A percentile compares a stretch with the other conserved stretches of the same genome.
Conservation (phyloP, 1,140 invertebrate species). For the Drosophila setifemur region DNA sequence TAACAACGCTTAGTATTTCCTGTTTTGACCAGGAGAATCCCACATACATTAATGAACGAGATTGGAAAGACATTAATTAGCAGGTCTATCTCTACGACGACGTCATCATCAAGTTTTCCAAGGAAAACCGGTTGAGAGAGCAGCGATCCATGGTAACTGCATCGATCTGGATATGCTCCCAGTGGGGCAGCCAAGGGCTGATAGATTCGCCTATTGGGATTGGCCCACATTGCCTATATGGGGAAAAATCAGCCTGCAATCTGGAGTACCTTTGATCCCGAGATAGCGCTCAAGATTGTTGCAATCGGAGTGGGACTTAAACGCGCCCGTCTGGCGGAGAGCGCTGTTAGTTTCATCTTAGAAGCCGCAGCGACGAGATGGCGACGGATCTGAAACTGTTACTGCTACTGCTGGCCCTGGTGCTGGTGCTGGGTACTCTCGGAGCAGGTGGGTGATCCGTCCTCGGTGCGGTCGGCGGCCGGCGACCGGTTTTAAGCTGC, state of each 20-base stretch:
- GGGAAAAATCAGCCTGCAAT: constrained; percentile 15
- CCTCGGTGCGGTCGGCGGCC: not conserved
- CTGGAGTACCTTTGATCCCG: not conserved
- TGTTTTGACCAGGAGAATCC: not conserved
- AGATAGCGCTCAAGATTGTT: constrained; percentile 4
- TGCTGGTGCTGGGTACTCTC: constrained; percentile 10
- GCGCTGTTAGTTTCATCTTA: constrained; percentile 41
- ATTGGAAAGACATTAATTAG: not conserved
- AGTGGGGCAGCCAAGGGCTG: not conserved
- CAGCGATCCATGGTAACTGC: not conserved
- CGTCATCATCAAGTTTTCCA: constrained; percentile 1
- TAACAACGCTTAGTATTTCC: not conserved
- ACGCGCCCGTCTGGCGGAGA: constrained; percentile 4
- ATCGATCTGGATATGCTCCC: not conserved
- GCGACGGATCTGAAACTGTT: constrained; percentile 14
- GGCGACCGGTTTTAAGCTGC: constrained; percentile 46
- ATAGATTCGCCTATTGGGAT: not conserved
- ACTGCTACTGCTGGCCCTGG: constrained; percentile 6
- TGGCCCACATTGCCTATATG: not conserved
- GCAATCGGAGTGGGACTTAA: constrained; percentile 12
- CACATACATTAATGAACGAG: not conserved
- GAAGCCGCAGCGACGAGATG: constrained; percentile 39
- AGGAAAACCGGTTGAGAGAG: constrained; percentile 20
- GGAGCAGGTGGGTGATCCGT: constrained; percentile 33
- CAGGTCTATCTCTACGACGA: not conserved